These are phyloP conservation scores for Gasteruption jaculator DNA, from an alignment of 2,888 invertebrate genomes.

Conservation along the genomic window DNA sequence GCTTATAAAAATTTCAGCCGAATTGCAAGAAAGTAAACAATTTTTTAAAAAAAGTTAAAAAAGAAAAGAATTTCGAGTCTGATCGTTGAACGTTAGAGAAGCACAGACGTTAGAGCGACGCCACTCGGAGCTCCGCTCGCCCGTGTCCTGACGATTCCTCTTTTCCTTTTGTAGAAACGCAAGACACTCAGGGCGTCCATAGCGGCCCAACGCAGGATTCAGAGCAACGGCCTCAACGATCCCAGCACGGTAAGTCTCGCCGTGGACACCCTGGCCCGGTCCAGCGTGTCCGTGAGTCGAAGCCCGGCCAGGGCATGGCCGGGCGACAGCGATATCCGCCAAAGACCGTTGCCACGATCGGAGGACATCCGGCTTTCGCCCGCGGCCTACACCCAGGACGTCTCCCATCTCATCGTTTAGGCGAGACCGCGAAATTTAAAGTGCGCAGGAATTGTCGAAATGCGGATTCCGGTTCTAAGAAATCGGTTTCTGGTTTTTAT, in stretches of 20 bases:
- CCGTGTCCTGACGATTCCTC: no score
- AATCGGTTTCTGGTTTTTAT: no score
- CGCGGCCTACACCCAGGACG: constrained; percentile 74
- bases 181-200: constrained; percentile 79
- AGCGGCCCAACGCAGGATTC: constrained; percentile 67
- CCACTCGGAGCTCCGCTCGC: no score
- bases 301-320: constrained; percentile 66
- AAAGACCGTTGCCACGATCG: constrained; percentile 57
- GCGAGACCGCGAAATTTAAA: no score
- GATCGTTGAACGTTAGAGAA: no score
- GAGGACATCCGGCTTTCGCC: constrained; percentile 55
- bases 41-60: no score
- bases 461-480: no score
- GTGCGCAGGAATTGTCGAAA: no score
- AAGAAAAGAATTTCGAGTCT: no score
- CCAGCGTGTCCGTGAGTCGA: constrained; percentile 50
- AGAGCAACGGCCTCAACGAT: constrained; percentile 76
- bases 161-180: constrained; percentile 70
- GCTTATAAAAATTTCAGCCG: no score
- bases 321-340: constrained; percentile 60
- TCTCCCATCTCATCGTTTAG: constrained; percentile 76
- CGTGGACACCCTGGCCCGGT: constrained; percentile 59
- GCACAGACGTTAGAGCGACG: no score
- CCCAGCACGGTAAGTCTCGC: constrained; percentile 76
- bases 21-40: no score